A percentile compares a stretch with the other conserved stretches of the same genome.
Conservation (phyloP, 2,888 invertebrate species). For the Isoperla grammatica region DNA sequence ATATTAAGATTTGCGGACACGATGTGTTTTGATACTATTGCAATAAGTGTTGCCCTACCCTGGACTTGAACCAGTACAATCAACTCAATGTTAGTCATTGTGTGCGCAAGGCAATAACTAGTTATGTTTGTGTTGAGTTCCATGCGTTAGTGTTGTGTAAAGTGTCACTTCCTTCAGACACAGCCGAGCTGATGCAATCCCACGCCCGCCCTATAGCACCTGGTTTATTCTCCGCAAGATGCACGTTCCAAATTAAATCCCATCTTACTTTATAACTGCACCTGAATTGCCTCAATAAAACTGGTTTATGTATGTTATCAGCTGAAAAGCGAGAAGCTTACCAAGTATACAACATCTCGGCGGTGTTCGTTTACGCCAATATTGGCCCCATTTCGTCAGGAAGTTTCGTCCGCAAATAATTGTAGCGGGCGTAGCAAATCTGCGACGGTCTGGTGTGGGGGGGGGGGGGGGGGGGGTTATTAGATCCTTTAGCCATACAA, state of each 20-base stretch:
- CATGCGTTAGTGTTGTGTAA: too few relatives aligned
- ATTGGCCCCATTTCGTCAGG: conserved; percentile 5
- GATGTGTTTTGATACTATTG: too few relatives aligned
- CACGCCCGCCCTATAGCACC: too few relatives aligned
- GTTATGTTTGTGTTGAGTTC: too few relatives aligned
- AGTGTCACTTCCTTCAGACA: too few relatives aligned
- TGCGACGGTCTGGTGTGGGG: neutral
- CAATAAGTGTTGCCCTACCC: too few relatives aligned
- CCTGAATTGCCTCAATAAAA: conserved; percentile 9
- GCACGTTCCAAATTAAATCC: conserved; percentile 9
- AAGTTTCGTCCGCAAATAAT: neutral
- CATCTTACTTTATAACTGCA: conserved; percentile 12
- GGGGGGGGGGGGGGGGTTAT: conserved; percentile 6
- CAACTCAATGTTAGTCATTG: too few relatives aligned
- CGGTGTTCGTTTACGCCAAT: neutral
- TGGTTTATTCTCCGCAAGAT: too few relatives aligned
- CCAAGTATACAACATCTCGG: conserved; percentile 4
- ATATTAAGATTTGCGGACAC: too few relatives aligned
- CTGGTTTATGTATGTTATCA: conserved; percentile 3
- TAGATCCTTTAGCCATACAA: conserved; percentile 16
- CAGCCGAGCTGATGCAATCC: too few relatives aligned
- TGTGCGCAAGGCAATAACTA: too few relatives aligned
- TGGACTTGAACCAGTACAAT: too few relatives aligned
- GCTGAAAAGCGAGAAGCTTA: neutral
- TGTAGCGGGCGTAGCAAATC: conserved; percentile 5